phyloP scores from a whole-genome alignment of 2,797 vertebrate species.

The Harpagifer antarcticus region DNA sequence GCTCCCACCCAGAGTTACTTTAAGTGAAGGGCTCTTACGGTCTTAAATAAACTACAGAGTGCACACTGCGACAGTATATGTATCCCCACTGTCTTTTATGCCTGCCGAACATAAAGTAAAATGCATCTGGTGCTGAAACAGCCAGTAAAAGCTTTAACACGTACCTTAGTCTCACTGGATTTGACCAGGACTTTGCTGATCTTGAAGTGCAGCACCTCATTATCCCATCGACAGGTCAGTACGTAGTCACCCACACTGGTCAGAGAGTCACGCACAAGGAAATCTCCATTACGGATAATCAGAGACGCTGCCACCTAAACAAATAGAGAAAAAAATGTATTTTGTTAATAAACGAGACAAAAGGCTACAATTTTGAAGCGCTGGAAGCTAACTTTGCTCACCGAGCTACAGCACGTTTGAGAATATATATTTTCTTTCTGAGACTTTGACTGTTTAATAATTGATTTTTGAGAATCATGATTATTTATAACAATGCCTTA shows the following conservation, averaged over 20 bases:
- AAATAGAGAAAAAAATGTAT: neutral
- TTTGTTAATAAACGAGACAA: slow-evolving; percentile 14
- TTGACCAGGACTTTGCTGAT: slow-evolving; percentile 97
- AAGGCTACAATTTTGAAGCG: neutral
- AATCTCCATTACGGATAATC: slow-evolving; percentile 93
- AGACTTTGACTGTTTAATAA: slow-evolving; percentile 41
- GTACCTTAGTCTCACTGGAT: slow-evolving; percentile 87
- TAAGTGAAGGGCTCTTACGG: neutral
- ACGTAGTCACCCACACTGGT: slow-evolving; percentile 93
- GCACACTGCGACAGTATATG: neutral
- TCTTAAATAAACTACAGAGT: neutral
- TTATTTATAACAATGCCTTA: slow-evolving; percentile 46
- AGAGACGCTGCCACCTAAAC: slow-evolving; percentile 93
- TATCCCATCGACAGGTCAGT: slow-evolving; percentile 94
- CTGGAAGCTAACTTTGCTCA: slow-evolving; percentile 11
- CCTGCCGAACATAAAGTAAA: neutral
- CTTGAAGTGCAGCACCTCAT: slow-evolving; percentile 94
- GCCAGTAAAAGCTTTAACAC: neutral
- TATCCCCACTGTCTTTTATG: neutral
- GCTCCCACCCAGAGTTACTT: neutral
- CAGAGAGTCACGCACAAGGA: slow-evolving; percentile 95
- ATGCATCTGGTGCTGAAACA: too few relatives aligned
- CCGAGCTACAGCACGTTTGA: slow-evolving; percentile 14
- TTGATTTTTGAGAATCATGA: slow-evolving; percentile 41
- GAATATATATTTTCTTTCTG: slow-evolving; percentile 28